Evolutionary conservation across 2,888 invertebrate genomes (phyloP), one percentile per base, ranked within the genome.

Genomic region (Melieria omissa): DNA sequence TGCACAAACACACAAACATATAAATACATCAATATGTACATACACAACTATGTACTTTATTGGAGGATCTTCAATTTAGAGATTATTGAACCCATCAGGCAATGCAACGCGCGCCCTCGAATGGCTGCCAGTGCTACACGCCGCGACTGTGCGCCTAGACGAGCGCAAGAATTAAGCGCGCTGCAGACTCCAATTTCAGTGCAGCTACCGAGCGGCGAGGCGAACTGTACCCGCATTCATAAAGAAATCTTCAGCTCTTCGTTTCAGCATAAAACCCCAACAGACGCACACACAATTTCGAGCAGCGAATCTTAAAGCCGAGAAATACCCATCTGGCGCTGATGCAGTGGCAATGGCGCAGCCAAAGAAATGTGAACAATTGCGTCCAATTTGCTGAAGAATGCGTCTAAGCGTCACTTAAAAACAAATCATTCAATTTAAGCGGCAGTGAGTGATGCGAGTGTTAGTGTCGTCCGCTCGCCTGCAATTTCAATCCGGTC

Each of bases 351-450:
- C 47, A 9, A 29, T 49, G 47, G 29, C 58, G n/a, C 12, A 47
- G 42, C 6, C 41, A 62, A 7, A 46, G 62, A 62, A 54, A 54
- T 45, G 62, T 62, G 69, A 42, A 76, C 81, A 83, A 83, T 81
- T 83, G 82, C 29, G 29, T 78, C 80, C 81, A 82, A 82, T 83
- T 81, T 81, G 78, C 74, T 79, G 76, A 80, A 78, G 82, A 82
- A 83, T 83, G 82, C 79, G 78, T 81, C 83, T 82, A 79, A 82
- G 79, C 83, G 76, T 80, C 82, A 83, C 83, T 82, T 82, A 83
- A 82, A 78, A 82, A 80, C 79, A 78, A 78, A 82, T 82, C 82
- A 82, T 83, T 83, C 80, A 82, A 82, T 82, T 82, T 76, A 78
- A 61, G 62, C 6, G 46, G 16, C 54, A 69, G 46, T 10, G n/a